phyloP scores from a whole-genome alignment of 92 coral and sea anemone species.

The Pocillopora grandis region DNA sequence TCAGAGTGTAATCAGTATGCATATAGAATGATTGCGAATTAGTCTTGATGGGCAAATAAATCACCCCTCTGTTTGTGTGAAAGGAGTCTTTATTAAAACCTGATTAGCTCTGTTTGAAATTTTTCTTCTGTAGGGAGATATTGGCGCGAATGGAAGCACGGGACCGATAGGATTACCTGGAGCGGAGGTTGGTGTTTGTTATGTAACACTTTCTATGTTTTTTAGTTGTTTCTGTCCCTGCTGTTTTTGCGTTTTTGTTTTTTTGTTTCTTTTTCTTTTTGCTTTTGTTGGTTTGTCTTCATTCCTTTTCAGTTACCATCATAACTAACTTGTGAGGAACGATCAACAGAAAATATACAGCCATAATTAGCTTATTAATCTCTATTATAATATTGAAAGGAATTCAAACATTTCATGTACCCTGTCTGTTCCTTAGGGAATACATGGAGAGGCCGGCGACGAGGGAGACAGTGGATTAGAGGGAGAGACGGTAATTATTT shows the following conservation, averaged over 20 bases:
- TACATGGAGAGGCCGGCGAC: constrained; percentile 26
- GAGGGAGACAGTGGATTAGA: constrained; percentile 23
- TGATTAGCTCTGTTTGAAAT: neutral
- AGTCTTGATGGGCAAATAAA: too few species aligned
- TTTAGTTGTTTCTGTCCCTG: too few species aligned
- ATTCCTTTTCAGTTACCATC: too few species aligned
- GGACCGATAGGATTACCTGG: constrained; percentile 28
- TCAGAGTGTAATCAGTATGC: neutral
- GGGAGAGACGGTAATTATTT: constrained; percentile 18
- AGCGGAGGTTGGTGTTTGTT: neutral
- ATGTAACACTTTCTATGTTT: neutral
- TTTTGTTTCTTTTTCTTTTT: too few species aligned
- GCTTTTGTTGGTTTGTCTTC: neutral
- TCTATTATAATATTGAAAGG: too few species aligned
- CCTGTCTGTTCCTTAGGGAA: constrained; percentile 8
- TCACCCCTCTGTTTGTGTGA: too few species aligned
- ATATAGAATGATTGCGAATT: too few species aligned
- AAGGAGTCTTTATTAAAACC: too few species aligned
- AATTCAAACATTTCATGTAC: too few species aligned
- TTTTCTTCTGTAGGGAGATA: neutral
- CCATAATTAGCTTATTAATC: too few species aligned
- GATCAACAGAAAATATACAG: too few species aligned
- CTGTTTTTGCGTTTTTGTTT: neutral
- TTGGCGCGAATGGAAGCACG: constrained; percentile 1
- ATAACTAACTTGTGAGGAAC: too few species aligned